Percentiles rank a stretch among this genome's conserved stretches.
phyloP scores from a whole-genome alignment of 2,797 vertebrate species.

The Sebastes matsubarae region DNA sequence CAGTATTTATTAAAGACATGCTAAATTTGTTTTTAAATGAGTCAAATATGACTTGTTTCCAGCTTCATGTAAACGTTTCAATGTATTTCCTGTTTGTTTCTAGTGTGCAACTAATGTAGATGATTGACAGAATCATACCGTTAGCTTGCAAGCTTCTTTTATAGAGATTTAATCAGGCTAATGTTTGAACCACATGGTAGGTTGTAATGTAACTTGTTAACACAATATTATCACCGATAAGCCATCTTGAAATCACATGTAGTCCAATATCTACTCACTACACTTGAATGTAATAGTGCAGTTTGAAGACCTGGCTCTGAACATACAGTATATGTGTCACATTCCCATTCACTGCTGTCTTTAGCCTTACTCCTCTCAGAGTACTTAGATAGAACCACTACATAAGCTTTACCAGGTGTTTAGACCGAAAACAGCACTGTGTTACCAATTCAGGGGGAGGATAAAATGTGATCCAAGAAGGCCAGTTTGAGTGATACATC shows the following conservation, averaged over 20 bases:
- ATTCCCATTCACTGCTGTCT: constrained; percentile 53
- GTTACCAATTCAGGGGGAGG: background rate
- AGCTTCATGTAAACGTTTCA: constrained; percentile 5
- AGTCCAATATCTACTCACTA: constrained; percentile 11
- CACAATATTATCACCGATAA: background rate
- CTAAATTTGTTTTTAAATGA: constrained; percentile 3
- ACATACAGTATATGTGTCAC: constrained; percentile 18
- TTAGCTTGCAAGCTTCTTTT: background rate
- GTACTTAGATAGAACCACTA: background rate
- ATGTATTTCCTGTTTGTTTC: constrained; percentile 12
- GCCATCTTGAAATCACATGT: background rate
- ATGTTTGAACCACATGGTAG: constrained; percentile 2
- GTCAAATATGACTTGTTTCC: constrained; percentile 8
- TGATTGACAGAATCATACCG: background rate
- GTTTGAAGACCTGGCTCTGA: constrained; percentile 14
- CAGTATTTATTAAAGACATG: constrained; percentile 59
- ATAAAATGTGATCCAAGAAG: background rate
- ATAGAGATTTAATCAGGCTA: background rate
- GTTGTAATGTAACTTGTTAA: background rate
- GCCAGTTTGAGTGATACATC: background rate
- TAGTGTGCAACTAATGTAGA: background rate
- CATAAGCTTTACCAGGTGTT: constrained; percentile 2
- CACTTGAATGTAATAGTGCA: constrained; percentile 50
- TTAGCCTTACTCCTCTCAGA: constrained; percentile 16
- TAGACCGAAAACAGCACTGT: constrained; percentile 7